A percentile compares a stretch with the other conserved stretches of the same genome.
Evolutionary conservation across 2,888 invertebrate species (phyloP).

Genomic region (Drosophila dives): DNA sequence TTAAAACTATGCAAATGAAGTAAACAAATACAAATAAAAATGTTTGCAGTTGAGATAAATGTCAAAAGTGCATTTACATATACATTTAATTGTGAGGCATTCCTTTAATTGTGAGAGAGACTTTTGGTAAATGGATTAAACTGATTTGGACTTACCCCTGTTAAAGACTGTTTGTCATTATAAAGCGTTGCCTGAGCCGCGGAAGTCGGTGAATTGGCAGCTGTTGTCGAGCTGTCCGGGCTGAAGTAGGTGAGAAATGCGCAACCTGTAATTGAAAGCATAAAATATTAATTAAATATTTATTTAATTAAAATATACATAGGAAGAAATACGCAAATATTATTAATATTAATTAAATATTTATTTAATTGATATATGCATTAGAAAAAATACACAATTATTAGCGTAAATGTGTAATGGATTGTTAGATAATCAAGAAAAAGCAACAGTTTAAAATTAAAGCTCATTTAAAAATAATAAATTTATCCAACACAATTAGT

Average conservation of each 20-base stretch:
- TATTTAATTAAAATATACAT: background rate
- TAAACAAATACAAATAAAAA: constrained; percentile 47
- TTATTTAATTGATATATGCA: too few relatives aligned
- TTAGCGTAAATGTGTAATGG: background rate
- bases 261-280: constrained; percentile 89
- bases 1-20: constrained; percentile 32
- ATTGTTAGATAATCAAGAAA: background rate
- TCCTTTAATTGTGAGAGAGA: background rate
- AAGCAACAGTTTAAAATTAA: background rate
- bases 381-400: too few relatives aligned
- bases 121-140: constrained; percentile 13
- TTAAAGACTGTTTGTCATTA: constrained; percentile 99
- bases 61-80: constrained; percentile 38
- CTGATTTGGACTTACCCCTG: constrained; percentile 93
- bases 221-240: constrained; percentile 92
- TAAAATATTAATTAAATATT: background rate
- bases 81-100: constrained; percentile 26
- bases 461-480: background rate
- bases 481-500: background rate
- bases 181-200: constrained; percentile 85
- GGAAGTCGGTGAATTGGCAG: constrained; percentile 88
- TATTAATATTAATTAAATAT: too few relatives aligned
- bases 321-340: background rate
- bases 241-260: constrained; percentile 99
- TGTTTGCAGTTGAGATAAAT: constrained; percentile 40